phyloP scores from a whole-genome alignment of 2,888 invertebrate genomes.

The Ptilodon capucinus region DNA sequence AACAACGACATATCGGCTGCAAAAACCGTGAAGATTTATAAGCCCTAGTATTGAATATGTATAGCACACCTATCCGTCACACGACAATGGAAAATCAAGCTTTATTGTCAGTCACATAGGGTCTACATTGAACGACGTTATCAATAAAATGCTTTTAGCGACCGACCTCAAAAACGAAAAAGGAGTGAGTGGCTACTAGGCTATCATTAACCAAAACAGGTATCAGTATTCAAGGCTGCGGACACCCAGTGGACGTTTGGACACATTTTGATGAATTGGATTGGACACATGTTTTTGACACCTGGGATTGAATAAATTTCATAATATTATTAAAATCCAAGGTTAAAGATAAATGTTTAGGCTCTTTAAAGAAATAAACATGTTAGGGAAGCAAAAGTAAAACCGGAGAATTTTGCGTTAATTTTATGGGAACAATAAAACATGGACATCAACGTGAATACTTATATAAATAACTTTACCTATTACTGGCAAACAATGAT shows the following conservation, averaged over 20 bases:
- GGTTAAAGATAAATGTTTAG: no score
- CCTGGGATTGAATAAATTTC: no score
- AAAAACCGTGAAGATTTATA: constrained; percentile 15
- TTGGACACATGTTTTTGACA: background rate
- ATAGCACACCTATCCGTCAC: constrained; percentile 8
- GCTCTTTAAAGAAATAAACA: no score
- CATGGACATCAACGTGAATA: no score
- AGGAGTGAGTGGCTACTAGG: constrained; percentile 32
- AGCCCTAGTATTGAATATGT: constrained; percentile 6
- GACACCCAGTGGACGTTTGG: constrained; percentile 7
- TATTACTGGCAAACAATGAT: no score
- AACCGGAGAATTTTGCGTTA: no score
- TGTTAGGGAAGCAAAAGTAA: no score
- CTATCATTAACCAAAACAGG: constrained; percentile 31
- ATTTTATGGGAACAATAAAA: no score
- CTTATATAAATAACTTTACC: no score
- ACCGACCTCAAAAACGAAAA: constrained; percentile 34
- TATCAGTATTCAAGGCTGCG: constrained; percentile 32
- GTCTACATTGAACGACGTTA: constrained; percentile 9
- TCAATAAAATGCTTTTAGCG: constrained; percentile 11
- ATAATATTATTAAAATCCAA: no score
- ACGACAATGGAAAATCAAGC: constrained; percentile 4
- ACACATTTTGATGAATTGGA: constrained; percentile 7
- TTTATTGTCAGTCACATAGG: constrained; percentile 10
- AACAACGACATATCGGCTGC: constrained; percentile 5